Evolutionary conservation across 2,797 vertebrate species (phyloP), one percentile per base, ranked within the genome.

Genomic region (Cetoscarus ocellatus): DNA sequence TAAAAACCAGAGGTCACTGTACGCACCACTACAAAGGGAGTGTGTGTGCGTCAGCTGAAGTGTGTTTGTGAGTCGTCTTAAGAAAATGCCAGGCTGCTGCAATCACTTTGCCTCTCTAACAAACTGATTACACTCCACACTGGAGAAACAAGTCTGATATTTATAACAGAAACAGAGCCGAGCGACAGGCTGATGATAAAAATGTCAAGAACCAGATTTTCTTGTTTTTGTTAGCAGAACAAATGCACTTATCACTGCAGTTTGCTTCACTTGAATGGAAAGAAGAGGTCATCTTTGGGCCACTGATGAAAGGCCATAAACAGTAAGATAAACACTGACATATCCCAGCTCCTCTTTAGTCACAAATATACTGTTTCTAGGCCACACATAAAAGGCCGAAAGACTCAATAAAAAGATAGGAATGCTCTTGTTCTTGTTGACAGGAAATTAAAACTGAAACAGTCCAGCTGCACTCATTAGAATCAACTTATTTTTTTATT

Each of bases 1-100:
- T 83, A 87, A 78, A 82, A 88, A 36, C 78, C 84, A 82, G 76
- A 79, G 70, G 78, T 84, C 74, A 80, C 73, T 67, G 71, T 74
- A 68, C 81, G 43, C 36, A 47, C 43, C 10, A n/a, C 43, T 59
- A 51, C 78, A 75, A 79, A 81, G 73, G 68, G 51, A 18, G 58
- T 62, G 70, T 57, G 50, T 50, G 49, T 56, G 50, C 72, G 58
- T 54, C 55, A 68, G 49, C 60, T 27, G 27, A 58, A 36, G 43
- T 54, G 70, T 68, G 61, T 63, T 61, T 64, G 62, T 67, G 43
- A 72, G 13, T 36, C 9, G 1, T 67, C 38, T 64, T 82, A 61
- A 65, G 74, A 66, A 82, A 61, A 69, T 38, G n/a, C 35, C 40
- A 52, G 44, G 44, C 68, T 38, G 43, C 56, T 67, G 45, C 0